These are phyloP conservation scores for Triplophysa dalaica DNA, from an alignment of 2,113 vertebrate genomes.

Conservation along the genomic window DNA sequence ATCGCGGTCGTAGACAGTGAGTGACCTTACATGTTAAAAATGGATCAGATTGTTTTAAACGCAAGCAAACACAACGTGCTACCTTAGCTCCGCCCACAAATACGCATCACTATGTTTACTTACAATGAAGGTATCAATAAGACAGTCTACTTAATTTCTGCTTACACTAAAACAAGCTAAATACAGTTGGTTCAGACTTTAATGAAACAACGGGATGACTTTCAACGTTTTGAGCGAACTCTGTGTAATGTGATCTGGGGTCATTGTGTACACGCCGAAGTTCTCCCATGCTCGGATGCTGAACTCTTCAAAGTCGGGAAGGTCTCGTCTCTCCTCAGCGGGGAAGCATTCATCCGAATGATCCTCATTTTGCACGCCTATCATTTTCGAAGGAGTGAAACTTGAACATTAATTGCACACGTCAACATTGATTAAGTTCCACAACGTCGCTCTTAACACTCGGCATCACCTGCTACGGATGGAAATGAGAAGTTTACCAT, in stretches of 20 bases:
- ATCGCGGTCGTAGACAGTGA: too few relatives aligned
- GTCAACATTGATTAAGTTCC: slow-evolving; percentile 33
- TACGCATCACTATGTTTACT: too few relatives aligned
- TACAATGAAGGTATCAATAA: too few relatives aligned
- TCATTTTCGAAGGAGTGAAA: slow-evolving; percentile 13
- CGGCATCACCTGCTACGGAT: slow-evolving; percentile 2
- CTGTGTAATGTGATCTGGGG: neutral
- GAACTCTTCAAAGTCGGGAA: slow-evolving; percentile 1
- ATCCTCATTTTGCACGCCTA: slow-evolving; percentile 35
- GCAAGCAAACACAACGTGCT: too few relatives aligned
- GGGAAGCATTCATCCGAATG: slow-evolving; percentile 23
- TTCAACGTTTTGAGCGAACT: neutral
- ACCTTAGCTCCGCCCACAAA: too few relatives aligned
- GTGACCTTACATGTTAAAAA: too few relatives aligned
- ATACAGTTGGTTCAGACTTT: too few relatives aligned
- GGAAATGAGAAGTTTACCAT: neutral
- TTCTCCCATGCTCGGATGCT: neutral
- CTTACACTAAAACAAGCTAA: too few relatives aligned
- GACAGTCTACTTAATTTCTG: too few relatives aligned
- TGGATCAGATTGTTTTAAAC: too few relatives aligned
- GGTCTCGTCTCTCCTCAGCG: neutral
- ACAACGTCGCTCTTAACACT: neutral
- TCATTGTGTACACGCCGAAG: slow-evolving; percentile 4
- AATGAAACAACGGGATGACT: too few relatives aligned
- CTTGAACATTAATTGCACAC: slow-evolving; percentile 30